Base-by-base conservation (phyloP, 2,113 vertebrate species). In the Toxotes chatareus region DNA sequence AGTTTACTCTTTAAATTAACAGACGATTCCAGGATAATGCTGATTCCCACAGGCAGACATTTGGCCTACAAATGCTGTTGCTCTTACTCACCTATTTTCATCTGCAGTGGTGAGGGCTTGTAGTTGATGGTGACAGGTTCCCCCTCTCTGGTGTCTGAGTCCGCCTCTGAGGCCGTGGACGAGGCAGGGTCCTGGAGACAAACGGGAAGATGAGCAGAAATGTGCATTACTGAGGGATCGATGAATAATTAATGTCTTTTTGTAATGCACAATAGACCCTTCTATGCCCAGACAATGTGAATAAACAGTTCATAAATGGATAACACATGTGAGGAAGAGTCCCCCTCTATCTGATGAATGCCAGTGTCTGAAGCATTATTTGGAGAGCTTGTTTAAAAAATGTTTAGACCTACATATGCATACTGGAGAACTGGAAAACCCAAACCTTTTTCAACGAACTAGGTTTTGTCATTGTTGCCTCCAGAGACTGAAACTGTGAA, bases 91-190 rank as follows among this genome's bases (percentile, higher is more conserved):
- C 98, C 98, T 93, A 99, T 96, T 95, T 99, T 99, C 95, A 97
- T 97, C 91, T 99, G 98, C 88, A 99, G 94, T 17, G 98, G 98
- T 79, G 98, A 98, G 16, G 97, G 97, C 94, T 99, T 99, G 93
- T 99, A 99, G 96, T 97, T 99, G 93, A 99, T 96, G 66, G 97
- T 96, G 93, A 99, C 97, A 63, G 97, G 96, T 92, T 99, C 98
- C 38, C 95, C 97, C 94, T 99, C 98, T 89, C 97, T 95, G 0
- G 95, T 95, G 67, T 97, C 97, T 55, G 97, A 98, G 93, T 99
- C 97, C 61, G 95, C 96, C 90, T 99, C 97, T 73, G 97, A 98
- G 91, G 97, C 95, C 5, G 97, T 96, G 72, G 97, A 95, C 3
- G 97, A 97, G 12, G 97, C 93, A 71, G 97, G 97, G 87, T 99